Evolutionary conservation across 1,140 invertebrate species (phyloP), one percentile per base, ranked within the genome.

Genomic region (Capitella teleta): DNA sequence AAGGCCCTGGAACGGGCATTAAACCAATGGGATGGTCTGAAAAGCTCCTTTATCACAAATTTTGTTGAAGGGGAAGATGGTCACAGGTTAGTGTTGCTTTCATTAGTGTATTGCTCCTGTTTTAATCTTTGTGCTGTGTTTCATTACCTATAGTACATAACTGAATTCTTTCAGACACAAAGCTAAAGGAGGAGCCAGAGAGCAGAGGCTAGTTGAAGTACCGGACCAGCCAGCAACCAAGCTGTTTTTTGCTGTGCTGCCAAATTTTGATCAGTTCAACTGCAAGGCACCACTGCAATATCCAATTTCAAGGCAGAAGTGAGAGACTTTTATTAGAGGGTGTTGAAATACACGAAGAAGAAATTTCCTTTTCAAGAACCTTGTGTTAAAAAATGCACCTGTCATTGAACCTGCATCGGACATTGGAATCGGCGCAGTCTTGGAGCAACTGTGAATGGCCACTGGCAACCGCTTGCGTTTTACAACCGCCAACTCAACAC

Each of bases 41-140:
- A 47, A 23, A n/a, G 24, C 4, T 55, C 34, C 36, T 57, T 52
- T n/a, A n/a, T n/a, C n/a, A n/a, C n/a, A n/a, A n/a, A n/a, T n/a
- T n/a, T 19, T 45, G 51, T 30, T 59, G 44, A 51, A 63, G 5
- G 44, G 60, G 25, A 52, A 57, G 34, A 59, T 55, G 12, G 30
- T 57, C n/a, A 55, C 58, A 26, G 66, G 66, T 37, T 49, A 64
- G 12, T 40, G 1, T 21, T 21, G 2, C 1, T 19, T 10, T 2
- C 10, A 2, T 3, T 24, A n/a, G 38, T 21, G 10, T 18, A n/a
- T 19, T 24, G 21, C 19, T 3, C 38, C 8, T 8, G n/a, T n/a
- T 12, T 3, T 14, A 12, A n/a, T 5, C 19, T 40, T 19, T 5
- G 14, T 5, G n/a, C 3, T 19, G 2, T 21, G 5, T 40, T 16